Base-by-base conservation (phyloP, 92 coral and sea anemone species). In the Umimayanthus chanpuru region DNA sequence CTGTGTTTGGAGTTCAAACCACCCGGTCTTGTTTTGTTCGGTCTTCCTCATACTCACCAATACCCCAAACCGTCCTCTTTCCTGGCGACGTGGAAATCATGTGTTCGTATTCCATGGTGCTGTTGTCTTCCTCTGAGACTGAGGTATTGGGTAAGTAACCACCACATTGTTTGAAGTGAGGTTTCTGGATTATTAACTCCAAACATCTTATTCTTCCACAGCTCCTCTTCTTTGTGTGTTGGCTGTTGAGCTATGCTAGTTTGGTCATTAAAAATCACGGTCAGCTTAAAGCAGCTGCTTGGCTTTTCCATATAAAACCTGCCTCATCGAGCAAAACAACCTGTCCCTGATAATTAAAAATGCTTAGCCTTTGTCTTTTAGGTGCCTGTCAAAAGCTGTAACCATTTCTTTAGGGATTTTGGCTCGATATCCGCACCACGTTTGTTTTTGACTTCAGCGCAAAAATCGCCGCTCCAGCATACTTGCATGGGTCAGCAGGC, bases 81-180 rank as follows among this genome's bases (percentile, higher is more conserved):
- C 2, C 8, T 21, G 21, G n/a, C 38, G 14, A 79, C 10, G 66
- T 55, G 21, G 39, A 79, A 79, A 29, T 79, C 66, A 6, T 79
- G n/a, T 6, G 49, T 11, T 86, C 36, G 36, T 32, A 49, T 81
- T 92, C 88, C 80, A 80, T 88, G 90, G 64, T 93, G 93, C 80
- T 85, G 94, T 68, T 89, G 91, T 73, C 91, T 85, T 36, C 94
- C 93, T 11, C 88, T 49, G n/a, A 88, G 82, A 44, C 95, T 85
- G 78, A 92, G 76, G 20, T 84, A 80, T 83, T 89, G 91, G 84
- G 84, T 91, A 67, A 89, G 91, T 70, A 79, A 55, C 92, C 88
- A 89, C 94, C 91, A 91, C 77, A 82, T 88, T 50, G 93, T 93
- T 1, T 80, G 88, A n/a, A 88, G 49, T 28, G 88, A 81, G 21